phyloP scores from a whole-genome alignment of 2,888 invertebrate genomes.

The Drosophila trichaetosa region DNA sequence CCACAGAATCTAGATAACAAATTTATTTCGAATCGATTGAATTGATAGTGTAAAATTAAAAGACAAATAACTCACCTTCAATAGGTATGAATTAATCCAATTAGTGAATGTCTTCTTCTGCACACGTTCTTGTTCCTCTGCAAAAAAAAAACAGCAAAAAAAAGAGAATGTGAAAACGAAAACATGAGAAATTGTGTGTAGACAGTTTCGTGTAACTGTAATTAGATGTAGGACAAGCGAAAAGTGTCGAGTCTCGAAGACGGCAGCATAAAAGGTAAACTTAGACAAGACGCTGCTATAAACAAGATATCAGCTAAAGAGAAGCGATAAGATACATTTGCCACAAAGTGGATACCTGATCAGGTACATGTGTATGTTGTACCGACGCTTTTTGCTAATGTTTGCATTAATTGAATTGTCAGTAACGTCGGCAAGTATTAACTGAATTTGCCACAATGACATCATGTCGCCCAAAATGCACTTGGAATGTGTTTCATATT shows the following conservation, averaged over 20 bases:
- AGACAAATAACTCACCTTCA: conserved; percentile 89
- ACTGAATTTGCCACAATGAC: conserved; percentile 53
- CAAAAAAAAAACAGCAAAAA: conserved; percentile 83
- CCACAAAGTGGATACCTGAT: conserved; percentile 30
- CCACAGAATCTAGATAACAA: conserved; percentile 51
- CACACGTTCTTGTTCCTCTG: conserved; percentile 99
- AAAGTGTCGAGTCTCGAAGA: conserved; percentile 4
- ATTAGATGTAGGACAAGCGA: conserved; percentile 58
- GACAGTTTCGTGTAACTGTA: conserved; percentile 46
- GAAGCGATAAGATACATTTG: conserved; percentile 70
- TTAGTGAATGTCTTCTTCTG: conserved; percentile 99
- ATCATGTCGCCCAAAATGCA: conserved; percentile 56
- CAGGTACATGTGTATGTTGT: neutral
- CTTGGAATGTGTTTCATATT: neutral
- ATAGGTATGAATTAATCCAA: conserved; percentile 99
- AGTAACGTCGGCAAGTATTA: conserved; percentile 43
- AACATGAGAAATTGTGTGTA: conserved; percentile 48
- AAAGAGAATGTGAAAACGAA: conserved; percentile 33
- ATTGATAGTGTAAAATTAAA: conserved; percentile 30
- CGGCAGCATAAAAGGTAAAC: conserved; percentile 36
- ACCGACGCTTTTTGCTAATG: conserved; percentile 45
- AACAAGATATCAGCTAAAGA: conserved; percentile 53
- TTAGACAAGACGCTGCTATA: conserved; percentile 10
- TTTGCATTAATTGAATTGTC: conserved; percentile 77
- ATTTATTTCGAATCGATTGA: conserved; percentile 59